Evolutionary conservation across 2,797 vertebrate genomes (phyloP), one percentile per base, ranked within the genome.

Genomic region (Staurois parvus): DNA sequence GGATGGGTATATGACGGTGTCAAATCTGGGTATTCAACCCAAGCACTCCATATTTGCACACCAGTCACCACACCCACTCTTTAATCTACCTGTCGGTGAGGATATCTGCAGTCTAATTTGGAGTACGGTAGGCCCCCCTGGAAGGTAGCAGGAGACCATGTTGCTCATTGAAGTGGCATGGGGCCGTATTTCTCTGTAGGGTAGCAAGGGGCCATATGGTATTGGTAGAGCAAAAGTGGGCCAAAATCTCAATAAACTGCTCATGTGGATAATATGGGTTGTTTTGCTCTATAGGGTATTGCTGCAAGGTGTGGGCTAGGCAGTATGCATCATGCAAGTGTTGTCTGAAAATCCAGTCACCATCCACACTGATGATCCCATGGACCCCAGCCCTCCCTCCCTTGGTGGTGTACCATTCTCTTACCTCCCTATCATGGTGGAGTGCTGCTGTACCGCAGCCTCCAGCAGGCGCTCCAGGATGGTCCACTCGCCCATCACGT

Each of bases 401-500:
- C n/a, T 17, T 62, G 56, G 17, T n/a, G 48, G 19, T 30, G 17
- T 34, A 21, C 67, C 56, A 28, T 10, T 29, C 6, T 52, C 89
- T 87, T 84, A 89, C 89, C 90, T 89, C 26, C 89, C 90, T 81
- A 97, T 97, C 96, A 97, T 97, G 87, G 96, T 97, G 69, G 96
- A 97, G 92, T 97, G 96, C 94, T 97, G 96, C 93, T 97, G 96
- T 88, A 97, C 96, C 76, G 96, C 96, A 67, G 96, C 96, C 93
- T 97, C 96, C 92, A 97, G 94, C 92, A 97, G 92, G 90, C 96
- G 93, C 95, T 97, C 96, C 91, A 97, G 84, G 87, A 97, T 97
- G 87, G 96, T 96, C 96, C 96, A 97, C 92, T 97, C 96, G 26
- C 96, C 96, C 96, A 97, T 97, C 70, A 87, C 87, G 87, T 52